Percentiles rank a stretch among this genome's conserved stretches.
Conservation (phyloP, 2,888 invertebrate genomes). For the Rotaria magnacalcarata region DNA sequence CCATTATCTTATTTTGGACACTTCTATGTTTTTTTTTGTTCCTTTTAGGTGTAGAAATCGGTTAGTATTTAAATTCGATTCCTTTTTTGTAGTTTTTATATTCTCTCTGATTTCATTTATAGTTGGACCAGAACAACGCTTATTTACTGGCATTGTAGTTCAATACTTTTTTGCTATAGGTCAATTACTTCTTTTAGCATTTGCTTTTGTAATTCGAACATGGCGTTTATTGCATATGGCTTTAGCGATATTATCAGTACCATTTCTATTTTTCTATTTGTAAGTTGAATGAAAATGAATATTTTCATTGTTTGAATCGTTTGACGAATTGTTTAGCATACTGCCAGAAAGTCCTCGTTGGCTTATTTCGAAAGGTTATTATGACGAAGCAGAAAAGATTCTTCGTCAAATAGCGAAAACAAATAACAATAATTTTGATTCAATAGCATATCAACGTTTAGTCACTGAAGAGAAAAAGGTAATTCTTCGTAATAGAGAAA, state of each 20-base stretch:
- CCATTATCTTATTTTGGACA: no score
- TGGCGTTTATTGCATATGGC: constrained; percentile 27
- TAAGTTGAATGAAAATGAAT: constrained; percentile 49
- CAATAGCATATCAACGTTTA: background rate
- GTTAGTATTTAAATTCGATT: background rate
- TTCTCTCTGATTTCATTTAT: background rate
- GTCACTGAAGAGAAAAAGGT: background rate
- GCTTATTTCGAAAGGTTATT: constrained; percentile 35
- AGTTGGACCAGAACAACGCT: constrained; percentile 15
- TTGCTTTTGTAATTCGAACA: constrained; percentile 42
- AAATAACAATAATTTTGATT: constrained; percentile 32
- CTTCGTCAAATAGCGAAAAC: constrained; percentile 39
- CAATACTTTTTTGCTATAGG: constrained; percentile 42
- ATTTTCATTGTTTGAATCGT: background rate
- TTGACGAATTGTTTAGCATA: background rate
- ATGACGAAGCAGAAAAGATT: constrained; percentile 34
- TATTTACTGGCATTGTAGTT: constrained; percentile 40
- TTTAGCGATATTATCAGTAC: constrained; percentile 34
- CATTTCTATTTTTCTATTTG: constrained; percentile 42
- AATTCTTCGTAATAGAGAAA: background rate
- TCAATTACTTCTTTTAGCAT: constrained; percentile 37
- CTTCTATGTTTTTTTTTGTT: background rate
- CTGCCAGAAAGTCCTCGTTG: constrained; percentile 46
- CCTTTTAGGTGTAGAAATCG: background rate
- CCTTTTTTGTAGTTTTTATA: background rate